A percentile compares a stretch with the other conserved stretches of the same genome.
Conservation (phyloP, 2,113 vertebrate species). For the Mirounga angustirostris region DNA sequence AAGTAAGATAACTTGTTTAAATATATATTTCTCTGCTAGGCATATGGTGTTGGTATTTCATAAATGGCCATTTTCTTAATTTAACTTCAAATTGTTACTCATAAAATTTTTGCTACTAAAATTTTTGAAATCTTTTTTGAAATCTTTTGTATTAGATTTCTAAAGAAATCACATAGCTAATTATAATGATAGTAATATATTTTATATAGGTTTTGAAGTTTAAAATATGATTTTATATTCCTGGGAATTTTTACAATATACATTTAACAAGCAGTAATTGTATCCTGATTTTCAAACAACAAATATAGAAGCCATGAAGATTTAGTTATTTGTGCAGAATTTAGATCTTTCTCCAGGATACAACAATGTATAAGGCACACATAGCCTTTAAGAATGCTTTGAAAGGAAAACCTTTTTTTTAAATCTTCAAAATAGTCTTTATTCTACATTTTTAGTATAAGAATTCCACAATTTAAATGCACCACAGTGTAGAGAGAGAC, state of each 20-base stretch:
- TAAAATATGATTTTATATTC: not conserved
- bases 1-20: conserved; percentile 18
- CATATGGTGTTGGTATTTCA: not conserved
- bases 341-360: not conserved
- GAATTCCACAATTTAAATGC: conserved; percentile 89
- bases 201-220: not conserved
- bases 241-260: not conserved
- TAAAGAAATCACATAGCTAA: not conserved
- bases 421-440: conserved; percentile 91
- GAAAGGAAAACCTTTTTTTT: not conserved
- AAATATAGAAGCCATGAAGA: not conserved
- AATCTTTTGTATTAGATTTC: not conserved
- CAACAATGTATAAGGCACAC: not conserved
- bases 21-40: not conserved
- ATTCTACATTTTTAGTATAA: conserved; percentile 88
- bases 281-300: not conserved
- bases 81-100: conserved; percentile 26
- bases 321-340: not conserved
- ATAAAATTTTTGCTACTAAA: conserved; percentile 11
- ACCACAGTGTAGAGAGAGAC: conserved; percentile 89
- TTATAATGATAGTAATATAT: not conserved
- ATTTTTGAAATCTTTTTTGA: not conserved
- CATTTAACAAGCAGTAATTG: not conserved
- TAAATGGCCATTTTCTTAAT: not conserved
- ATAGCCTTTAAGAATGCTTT: not conserved